These are phyloP conservation scores for Urocyon cinereoargenteus DNA, from an alignment of 2,797 vertebrate genomes.

Conservation along the genomic window DNA sequence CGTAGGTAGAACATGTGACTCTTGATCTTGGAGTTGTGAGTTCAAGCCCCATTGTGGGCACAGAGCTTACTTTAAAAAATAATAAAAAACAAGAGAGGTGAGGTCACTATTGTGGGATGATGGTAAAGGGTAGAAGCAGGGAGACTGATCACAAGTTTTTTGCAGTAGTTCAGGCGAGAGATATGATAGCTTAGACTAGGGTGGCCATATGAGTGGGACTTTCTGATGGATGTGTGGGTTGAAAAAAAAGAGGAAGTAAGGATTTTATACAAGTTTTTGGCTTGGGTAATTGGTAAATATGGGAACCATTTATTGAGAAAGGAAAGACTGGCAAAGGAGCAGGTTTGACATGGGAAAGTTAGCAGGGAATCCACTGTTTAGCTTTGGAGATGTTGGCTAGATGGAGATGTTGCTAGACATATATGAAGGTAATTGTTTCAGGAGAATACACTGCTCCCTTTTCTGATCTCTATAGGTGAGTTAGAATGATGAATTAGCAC, in stretches of 20 bases:
- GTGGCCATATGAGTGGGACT: neutral
- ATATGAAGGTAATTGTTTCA: neutral
- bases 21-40: neutral
- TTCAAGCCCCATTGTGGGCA: neutral
- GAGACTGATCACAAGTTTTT: neutral
- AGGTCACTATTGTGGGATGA: neutral
- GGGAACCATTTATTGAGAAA: neutral
- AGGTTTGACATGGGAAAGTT: neutral
- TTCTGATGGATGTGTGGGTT: neutral
- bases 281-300: neutral
- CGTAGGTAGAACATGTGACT: neutral
- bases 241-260: neutral
- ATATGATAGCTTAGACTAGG: neutral
- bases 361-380: neutral
- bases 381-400: neutral
- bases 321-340: neutral
- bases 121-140: neutral
- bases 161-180: neutral
- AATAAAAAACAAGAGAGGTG: neutral
- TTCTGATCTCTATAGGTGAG: neutral
- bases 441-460: neutral
- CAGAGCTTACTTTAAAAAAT: neutral
- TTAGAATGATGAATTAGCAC: slow-evolving; percentile 3
- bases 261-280: neutral
- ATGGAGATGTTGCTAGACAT: neutral